Percentiles rank a stretch among this genome's conserved stretches.
phyloP scores from a whole-genome alignment of 2,797 vertebrate species.

The Gouania willdenowi region DNA sequence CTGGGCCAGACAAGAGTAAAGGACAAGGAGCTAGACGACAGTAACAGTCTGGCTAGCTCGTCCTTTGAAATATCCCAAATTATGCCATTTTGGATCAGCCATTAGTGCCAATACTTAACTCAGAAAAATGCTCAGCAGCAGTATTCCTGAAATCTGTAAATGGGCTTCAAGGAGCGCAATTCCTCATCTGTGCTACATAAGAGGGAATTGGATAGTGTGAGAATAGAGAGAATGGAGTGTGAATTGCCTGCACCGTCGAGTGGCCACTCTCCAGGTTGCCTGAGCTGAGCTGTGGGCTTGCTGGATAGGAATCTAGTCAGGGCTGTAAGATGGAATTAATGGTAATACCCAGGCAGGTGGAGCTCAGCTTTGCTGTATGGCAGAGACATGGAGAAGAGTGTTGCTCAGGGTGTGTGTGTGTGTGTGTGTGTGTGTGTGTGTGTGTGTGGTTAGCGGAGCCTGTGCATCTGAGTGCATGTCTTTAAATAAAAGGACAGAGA shows the following conservation, averaged over 20 bases:
- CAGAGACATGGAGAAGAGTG: conserved; percentile 35
- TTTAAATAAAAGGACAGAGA: too few relatives aligned
- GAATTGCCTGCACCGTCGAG: conserved; percentile 49
- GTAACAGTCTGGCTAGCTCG: conserved; percentile 12
- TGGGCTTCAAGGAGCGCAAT: conserved; percentile 43
- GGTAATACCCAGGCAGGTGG: conserved; percentile 75
- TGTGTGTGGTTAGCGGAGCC: too few relatives aligned
- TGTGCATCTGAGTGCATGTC: too few relatives aligned
- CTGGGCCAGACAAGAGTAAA: conserved; percentile 40
- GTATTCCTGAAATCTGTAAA: conserved; percentile 56
- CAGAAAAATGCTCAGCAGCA: conserved; percentile 36
- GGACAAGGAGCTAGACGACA: conserved; percentile 19
- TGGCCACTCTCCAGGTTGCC: conserved; percentile 52
- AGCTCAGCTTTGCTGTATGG: conserved; percentile 62
- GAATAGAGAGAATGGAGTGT: conserved; percentile 36
- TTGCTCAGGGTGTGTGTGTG: conserved; percentile 24
- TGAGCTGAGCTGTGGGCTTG: conserved; percentile 54
- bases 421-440: conserved; percentile 2
- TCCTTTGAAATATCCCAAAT: conserved; percentile 44
- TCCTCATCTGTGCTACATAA: conserved; percentile 56
- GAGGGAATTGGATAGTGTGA: conserved; percentile 57
- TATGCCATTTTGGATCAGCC: conserved; percentile 44
- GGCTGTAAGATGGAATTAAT: conserved; percentile 68
- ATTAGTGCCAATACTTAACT: conserved; percentile 57
- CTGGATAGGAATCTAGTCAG: conserved; percentile 57